Evolutionary conservation across 1,140 invertebrate species (phyloP).

Genomic region (Drosophila nikananu): DNA sequence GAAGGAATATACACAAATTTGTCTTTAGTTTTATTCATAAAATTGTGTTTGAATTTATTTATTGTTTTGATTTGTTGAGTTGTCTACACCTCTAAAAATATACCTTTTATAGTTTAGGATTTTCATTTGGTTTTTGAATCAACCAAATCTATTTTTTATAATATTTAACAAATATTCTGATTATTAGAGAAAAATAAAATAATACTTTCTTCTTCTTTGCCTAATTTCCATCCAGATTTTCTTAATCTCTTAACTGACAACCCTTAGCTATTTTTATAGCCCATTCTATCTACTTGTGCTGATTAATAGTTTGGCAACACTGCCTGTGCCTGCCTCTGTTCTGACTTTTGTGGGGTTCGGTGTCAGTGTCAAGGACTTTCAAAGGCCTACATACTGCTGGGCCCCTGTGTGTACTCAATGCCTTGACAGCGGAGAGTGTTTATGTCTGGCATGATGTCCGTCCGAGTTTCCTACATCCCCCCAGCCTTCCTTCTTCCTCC

Average conservation of each 20-base stretch:
- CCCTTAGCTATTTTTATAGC: no score
- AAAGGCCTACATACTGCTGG: conserved; percentile 26
- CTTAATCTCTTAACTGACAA: not conserved
- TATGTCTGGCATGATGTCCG: conserved; percentile 54
- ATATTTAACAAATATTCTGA: not conserved
- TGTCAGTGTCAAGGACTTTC: conserved; percentile 78
- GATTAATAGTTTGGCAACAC: conserved; percentile 5
- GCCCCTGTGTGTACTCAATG: conserved; percentile 38
- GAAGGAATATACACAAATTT: no score
- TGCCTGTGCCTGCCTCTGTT: conserved; percentile 4
- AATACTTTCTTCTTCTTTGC: not conserved
- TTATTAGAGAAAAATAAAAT: not conserved
- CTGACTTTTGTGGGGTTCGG: conserved; percentile 21
- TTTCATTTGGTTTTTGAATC: not conserved
- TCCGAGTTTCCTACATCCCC: conserved; percentile 15
- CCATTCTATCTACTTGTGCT: not conserved
- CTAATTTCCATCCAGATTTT: not conserved
- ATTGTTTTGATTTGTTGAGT: no score
- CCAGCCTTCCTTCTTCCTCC: not conserved
- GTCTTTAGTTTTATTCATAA: no score
- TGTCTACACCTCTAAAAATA: no score
- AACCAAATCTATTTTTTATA: no score
- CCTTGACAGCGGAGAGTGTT: conserved; percentile 52
- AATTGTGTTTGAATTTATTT: no score
- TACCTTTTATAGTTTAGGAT: not conserved